These are phyloP conservation scores for Tyto alba DNA, from an alignment of 2,113 vertebrate species.

Conservation along the genomic window DNA sequence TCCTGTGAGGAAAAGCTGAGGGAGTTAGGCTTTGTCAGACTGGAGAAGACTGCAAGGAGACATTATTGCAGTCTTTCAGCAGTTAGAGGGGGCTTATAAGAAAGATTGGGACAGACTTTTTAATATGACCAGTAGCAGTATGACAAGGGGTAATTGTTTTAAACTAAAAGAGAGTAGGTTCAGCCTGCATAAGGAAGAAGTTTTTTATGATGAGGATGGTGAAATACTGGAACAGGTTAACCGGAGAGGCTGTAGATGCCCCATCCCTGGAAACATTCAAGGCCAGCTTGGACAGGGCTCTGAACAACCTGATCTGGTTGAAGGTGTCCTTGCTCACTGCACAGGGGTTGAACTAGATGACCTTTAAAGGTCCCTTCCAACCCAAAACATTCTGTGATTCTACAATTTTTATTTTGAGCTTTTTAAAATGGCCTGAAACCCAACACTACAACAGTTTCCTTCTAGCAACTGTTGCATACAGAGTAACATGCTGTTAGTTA, in stretches of 20 bases:
- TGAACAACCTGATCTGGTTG: not conserved
- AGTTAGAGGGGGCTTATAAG: not conserved
- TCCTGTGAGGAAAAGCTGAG: not conserved
- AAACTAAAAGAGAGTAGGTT: not conserved
- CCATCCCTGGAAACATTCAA: not conserved
- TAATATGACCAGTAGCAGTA: fast-evolving
- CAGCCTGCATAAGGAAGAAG: not conserved
- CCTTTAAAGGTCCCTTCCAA: not conserved
- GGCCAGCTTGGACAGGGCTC: not conserved
- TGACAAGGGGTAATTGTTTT: not conserved
- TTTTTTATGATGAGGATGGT: not conserved
- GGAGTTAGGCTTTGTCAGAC: not conserved
- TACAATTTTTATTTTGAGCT: not conserved
- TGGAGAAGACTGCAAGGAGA: not conserved
- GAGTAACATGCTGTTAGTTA: not conserved
- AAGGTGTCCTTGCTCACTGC: not conserved
- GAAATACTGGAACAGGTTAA: not conserved
- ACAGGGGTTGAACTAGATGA: not conserved
- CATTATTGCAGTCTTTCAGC: not conserved
- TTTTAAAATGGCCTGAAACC: not conserved
- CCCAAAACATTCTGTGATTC: not conserved
- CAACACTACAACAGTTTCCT: not conserved
- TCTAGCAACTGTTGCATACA: not conserved
- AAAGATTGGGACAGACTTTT: not conserved
- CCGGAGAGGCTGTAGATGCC: not conserved